These are phyloP conservation scores for Mormyrus iriodes DNA, from an alignment of 2,113 vertebrate species.

Conservation along the genomic window DNA sequence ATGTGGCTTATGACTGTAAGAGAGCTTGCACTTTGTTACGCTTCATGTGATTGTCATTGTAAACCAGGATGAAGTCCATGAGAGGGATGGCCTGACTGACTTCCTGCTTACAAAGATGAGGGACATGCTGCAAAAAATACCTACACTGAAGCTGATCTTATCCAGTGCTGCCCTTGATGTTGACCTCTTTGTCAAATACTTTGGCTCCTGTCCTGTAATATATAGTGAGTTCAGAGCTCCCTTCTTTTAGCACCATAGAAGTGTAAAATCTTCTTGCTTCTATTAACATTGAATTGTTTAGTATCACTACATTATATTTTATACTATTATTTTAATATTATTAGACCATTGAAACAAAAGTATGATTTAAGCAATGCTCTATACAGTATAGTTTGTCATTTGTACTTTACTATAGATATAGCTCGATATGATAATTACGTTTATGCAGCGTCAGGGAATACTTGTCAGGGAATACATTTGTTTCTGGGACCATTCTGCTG, in stretches of 20 bases:
- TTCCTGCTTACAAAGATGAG: conserved; percentile 88
- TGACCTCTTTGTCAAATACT: conserved; percentile 81
- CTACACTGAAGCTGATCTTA: conserved; percentile 77
- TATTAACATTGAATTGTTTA: background rate
- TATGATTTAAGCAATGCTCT: no score
- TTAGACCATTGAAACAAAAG: no score
- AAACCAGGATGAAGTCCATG: conserved; percentile 88
- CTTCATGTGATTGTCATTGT: conserved; percentile 23
- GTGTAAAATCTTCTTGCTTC: background rate
- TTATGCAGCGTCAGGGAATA: no score
- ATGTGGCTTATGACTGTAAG: background rate
- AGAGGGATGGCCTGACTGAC: conserved; percentile 89
- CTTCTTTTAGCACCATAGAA: background rate
- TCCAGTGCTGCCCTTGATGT: conserved; percentile 87
- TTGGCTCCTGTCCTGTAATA: conserved; percentile 82
- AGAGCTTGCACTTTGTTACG: background rate
- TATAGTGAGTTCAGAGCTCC: conserved; percentile 67
- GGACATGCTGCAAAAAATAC: conserved; percentile 73
- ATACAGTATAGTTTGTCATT: no score
- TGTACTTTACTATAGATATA: no score
- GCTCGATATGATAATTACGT: background rate
- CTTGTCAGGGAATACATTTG: no score
- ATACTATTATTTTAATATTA: background rate
- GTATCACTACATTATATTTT: background rate
- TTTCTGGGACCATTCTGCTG: background rate